These are phyloP conservation scores for Zoanthus gigantus DNA, from an alignment of 92 coral and sea anemone genomes.

Conservation along the genomic window DNA sequence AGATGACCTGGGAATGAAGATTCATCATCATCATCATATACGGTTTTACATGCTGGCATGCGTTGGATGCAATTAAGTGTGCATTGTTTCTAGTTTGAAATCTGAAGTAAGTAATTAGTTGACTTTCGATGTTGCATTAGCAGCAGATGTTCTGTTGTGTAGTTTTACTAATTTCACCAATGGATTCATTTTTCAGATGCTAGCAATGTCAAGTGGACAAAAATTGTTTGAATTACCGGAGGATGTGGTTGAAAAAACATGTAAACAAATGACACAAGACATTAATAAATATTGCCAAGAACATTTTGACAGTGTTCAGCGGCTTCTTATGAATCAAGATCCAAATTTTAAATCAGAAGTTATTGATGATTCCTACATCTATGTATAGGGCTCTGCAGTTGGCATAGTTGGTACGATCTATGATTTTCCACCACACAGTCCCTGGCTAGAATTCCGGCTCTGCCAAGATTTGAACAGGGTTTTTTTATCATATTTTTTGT, in stretches of 20 bases:
- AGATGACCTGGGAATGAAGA: too few relatives aligned
- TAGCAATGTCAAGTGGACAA: conserved; percentile 43
- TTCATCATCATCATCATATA: too few relatives aligned
- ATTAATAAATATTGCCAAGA: conserved; percentile 6
- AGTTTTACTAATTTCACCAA: background rate
- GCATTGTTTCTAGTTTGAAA: too few relatives aligned
- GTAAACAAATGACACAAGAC: conserved; percentile 7
- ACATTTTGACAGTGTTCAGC: conserved; percentile 29
- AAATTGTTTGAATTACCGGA: conserved; percentile 23
- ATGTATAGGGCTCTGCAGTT: background rate
- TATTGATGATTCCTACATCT: background rate
- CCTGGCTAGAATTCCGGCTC: too few relatives aligned
- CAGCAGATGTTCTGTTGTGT: background rate
- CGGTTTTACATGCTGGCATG: too few relatives aligned
- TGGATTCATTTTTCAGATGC: conserved; percentile 14
- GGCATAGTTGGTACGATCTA: too few relatives aligned
- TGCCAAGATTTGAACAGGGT: too few relatives aligned
- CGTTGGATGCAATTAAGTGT: too few relatives aligned
- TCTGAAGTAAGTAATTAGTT: too few relatives aligned
- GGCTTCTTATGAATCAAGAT: conserved; percentile 6
- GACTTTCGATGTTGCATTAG: too few relatives aligned
- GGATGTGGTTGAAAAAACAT: conserved; percentile 15
- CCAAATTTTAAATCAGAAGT: conserved; percentile 7
- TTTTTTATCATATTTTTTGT: too few relatives aligned
- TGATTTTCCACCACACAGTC: too few relatives aligned